Conservation (phyloP, 1,140 invertebrate species). For the Drosophila chauvacae region DNA sequence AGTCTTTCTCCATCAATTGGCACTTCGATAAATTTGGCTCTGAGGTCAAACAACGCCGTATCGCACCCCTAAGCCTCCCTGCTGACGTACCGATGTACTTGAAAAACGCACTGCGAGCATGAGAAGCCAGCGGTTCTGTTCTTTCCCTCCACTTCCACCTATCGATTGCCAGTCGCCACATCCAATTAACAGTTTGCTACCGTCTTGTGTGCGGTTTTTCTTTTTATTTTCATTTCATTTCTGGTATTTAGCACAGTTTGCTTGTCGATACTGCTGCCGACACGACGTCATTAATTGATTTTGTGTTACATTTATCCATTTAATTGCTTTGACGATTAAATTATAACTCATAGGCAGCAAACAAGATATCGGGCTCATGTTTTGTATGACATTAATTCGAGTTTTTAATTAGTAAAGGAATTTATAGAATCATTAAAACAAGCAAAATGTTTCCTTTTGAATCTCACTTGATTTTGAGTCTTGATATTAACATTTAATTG, state of each 20-base stretch:
- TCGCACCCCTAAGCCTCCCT: conserved; percentile 39
- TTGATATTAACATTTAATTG: background rate
- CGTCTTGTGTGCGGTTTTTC: conserved; percentile 44
- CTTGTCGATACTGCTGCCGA: conserved; percentile 27
- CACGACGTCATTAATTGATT: conserved; percentile 53
- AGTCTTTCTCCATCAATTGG: conserved; percentile 11
- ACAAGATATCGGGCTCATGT: conserved; percentile 1
- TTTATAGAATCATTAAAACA: background rate
- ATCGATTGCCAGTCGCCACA: conserved; percentile 61
- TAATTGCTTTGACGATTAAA: conserved; percentile 42
- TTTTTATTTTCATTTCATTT: conserved; percentile 44
- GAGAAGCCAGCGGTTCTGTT: conserved; percentile 8
- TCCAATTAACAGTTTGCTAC: conserved; percentile 56
- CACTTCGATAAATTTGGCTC: conserved; percentile 34
- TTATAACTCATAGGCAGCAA: conserved; percentile 12
- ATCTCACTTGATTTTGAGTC: background rate
- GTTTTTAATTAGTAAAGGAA: background rate
- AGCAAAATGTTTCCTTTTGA: background rate
- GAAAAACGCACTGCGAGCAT: conserved; percentile 9
- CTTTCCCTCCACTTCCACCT: conserved; percentile 44
- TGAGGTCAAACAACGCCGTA: conserved; percentile 35
- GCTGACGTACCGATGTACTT: conserved; percentile 10
- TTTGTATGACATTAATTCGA: conserved; percentile 1
- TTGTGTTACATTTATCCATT: conserved; percentile 53
- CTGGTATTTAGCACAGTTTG: conserved; percentile 61